A percentile compares a stretch with the other conserved stretches of the same genome.
Conservation (phyloP, 2,888 invertebrate genomes). For the Copidosoma aretas region DNA sequence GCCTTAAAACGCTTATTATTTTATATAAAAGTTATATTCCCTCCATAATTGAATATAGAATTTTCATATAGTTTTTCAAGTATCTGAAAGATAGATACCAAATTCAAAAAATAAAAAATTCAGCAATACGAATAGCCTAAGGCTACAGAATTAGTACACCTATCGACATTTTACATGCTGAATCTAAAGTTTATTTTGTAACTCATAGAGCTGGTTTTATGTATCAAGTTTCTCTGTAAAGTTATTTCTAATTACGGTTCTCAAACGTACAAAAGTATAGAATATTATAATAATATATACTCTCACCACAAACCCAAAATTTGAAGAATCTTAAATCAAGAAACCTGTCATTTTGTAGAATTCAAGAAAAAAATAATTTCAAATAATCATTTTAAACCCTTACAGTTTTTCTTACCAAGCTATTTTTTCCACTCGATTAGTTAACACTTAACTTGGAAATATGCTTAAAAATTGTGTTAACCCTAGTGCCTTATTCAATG, state of each 20-base stretch:
- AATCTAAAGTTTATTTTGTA: not conserved
- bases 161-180: not conserved
- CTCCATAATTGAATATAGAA: not conserved
- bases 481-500: not conserved
- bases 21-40: slow-evolving; percentile 2
- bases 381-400: not conserved
- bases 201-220: not conserved
- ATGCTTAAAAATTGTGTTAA: no score
- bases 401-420: no score
- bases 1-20: not conserved
- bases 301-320: no score
- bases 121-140: not conserved
- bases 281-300: no score
- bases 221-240: no score
- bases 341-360: no score
- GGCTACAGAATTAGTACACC: slow-evolving; percentile 5
- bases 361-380: no score
- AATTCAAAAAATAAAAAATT: not conserved
- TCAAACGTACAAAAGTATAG: no score
- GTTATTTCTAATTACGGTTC: no score
- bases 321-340: no score
- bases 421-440: no score
- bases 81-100: not conserved
- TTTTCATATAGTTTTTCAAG: not conserved
- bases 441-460: no score